Evolutionary conservation across 1,140 invertebrate species (phyloP), one percentile per base, ranked within the genome.

Genomic region (Seison nebaliae): DNA sequence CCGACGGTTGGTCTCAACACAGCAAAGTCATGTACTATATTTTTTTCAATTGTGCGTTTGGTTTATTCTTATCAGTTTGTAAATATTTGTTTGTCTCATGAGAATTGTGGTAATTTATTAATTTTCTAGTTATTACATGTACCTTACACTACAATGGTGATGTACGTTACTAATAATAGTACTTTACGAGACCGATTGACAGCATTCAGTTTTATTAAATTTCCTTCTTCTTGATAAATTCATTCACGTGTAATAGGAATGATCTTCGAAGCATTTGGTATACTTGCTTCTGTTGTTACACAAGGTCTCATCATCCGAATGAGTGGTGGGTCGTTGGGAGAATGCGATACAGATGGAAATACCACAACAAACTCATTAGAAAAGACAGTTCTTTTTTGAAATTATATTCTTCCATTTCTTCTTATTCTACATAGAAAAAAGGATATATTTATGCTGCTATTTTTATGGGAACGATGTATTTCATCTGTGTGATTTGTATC

Each of bases 61-160:
- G 52, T 38, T 48, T 48, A 18, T 40, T 51, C 32, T 19, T 53
- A 20, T 47, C 51, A 6, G 51, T 53, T 37, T 48, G 47, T 39
- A 26, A 16, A 15, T 21, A 35, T n/a, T 44, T 24, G 24, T 15
- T 16, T 23, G 14, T 20, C 5, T 11, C 7, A 11, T 11, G 15
- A 30, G n/a, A 18, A 6, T 43, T 9, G 24, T 12, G 17, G 11
- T 1, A 16, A 1, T 28, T 35, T 19, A 18, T 35, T 33, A 32
- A 33, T 21, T 8, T 45, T 44, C 5, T 36, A 55, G 51, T 47
- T 49, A 37, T 35, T 54, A 6, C 52, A 54, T 35, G 52, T 56
- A 9, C 54, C 54, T 12, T 56, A 55, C 43, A 54, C 51, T 16
- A 47, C 54, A 2, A 31, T 55, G 31, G 54, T 51, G 2, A 56